Evolutionary conservation across 2,797 vertebrate genomes (phyloP), one percentile per base, ranked within the genome.

Genomic region (Manis javanica): DNA sequence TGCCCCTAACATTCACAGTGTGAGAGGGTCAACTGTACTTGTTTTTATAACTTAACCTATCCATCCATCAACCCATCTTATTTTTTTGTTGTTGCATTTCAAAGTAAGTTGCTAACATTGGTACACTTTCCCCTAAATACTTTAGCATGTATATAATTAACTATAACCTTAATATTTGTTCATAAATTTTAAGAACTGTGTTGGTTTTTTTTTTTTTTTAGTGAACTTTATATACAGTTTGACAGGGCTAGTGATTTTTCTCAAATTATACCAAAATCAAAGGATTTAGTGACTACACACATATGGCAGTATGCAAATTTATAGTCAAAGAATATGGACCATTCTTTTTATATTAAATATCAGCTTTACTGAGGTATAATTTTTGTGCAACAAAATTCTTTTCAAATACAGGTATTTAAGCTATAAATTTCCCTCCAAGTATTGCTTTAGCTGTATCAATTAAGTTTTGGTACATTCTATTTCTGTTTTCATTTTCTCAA

Each of bases 261-360:
- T 51, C 66, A 68, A 91, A 68, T 85, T 87, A 69, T 78, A 85
- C 31, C 61, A 93, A 55, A 95, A 87, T 82, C 79, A 85, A 15
- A 93, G 31, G 91, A 82, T 64, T 63, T 71, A 81, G 49, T 61
- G 39, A 72, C 39, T 90, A 55, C 13, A 63, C 2, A 66, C 64
- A 59, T 78, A n/a, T 81, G 39, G 49, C 46, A 63, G 29, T 31
- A 69, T 69, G 31, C 18, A 87, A 90, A 94, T 83, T 31, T 77
- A 77, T 0, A 77, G 21, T 88, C 46, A 95, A 61, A 88, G 78
- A 93, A 81, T 82, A 69, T 42, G 23, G 26, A 9, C 66, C 24
- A 82, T 61, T 96, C 21, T 92, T 94, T 90, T 46, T 88, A 49
- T 46, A 86, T 42, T 87, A 92, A 82, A 74, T 77, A 53, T 55